Percentiles rank a stretch among this genome's conserved stretches.
Conservation (phyloP, 2,888 invertebrate genomes). For the Sinodicranocentrus sp. region DNA sequence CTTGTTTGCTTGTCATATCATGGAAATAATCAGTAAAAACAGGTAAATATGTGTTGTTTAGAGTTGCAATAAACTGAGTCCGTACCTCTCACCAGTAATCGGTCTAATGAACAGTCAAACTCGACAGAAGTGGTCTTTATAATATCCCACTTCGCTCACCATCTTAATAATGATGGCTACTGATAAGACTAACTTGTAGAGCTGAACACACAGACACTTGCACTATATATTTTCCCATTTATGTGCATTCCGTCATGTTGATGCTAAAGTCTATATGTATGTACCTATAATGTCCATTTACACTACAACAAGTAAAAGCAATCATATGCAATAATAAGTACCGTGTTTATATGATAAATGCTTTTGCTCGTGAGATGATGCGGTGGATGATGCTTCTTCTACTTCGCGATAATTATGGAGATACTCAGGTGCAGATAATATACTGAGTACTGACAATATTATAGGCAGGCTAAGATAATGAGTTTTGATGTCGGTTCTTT, state of each 20-base stretch:
- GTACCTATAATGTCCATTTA: slow-evolving; percentile 26
- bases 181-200: slow-evolving; percentile 26
- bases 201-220: background rate
- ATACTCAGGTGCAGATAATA: background rate
- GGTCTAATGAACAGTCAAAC: slow-evolving; percentile 64
- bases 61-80: slow-evolving; percentile 26
- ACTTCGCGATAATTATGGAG: slow-evolving; percentile 49
- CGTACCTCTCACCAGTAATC: slow-evolving; percentile 43
- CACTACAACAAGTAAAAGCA: slow-evolving; percentile 51
- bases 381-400: slow-evolving; percentile 52
- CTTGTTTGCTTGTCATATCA: slow-evolving; percentile 61
- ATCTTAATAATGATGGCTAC: slow-evolving; percentile 28
- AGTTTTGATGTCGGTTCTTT: slow-evolving; percentile 66
- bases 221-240: background rate
- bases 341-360: slow-evolving; percentile 41
- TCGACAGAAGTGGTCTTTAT: slow-evolving; percentile 4
- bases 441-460: background rate
- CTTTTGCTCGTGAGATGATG: slow-evolving; percentile 33
- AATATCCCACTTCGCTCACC: background rate
- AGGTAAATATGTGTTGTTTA: slow-evolving; percentile 59
- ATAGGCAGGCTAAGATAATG: slow-evolving; percentile 55
- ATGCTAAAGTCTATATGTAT: background rate
- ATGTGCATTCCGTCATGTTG: background rate
- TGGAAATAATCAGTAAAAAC: slow-evolving; percentile 53
- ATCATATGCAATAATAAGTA: slow-evolving; percentile 44